A percentile compares a stretch with the other conserved stretches of the same genome.
These are phyloP conservation scores for Tauraco hartlaubi DNA, from an alignment of 2,797 vertebrate genomes.

Conservation along the genomic window DNA sequence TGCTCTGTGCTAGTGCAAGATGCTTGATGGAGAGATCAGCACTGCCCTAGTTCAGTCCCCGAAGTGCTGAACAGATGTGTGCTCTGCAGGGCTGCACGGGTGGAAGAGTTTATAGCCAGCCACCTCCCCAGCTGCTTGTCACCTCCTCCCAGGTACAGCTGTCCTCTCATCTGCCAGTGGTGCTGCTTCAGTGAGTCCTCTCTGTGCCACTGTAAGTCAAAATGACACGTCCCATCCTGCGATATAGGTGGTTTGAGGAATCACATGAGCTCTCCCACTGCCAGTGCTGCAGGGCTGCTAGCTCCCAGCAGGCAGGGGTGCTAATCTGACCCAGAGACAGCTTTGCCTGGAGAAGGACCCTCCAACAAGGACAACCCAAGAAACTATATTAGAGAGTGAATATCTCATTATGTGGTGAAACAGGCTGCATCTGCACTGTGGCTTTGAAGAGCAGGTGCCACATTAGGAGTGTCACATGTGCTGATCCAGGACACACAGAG, in stretches of 20 bases:
- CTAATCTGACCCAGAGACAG: not conserved
- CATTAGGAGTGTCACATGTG: not conserved
- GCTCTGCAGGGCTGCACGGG: not conserved
- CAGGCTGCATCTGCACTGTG: not conserved
- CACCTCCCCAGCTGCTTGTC: not conserved
- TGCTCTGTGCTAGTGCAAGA: not conserved
- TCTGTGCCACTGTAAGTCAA: not conserved
- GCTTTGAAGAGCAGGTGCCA: not conserved
- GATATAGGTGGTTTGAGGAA: not conserved
- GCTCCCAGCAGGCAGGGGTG: not conserved
- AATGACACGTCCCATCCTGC: not conserved
- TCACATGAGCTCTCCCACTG: not conserved
- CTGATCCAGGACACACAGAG: not conserved
- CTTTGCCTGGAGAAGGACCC: not conserved
- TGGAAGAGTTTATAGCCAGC: not conserved
- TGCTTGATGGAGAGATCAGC: not conserved
- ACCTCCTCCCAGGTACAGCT: not conserved
- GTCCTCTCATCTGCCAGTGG: not conserved
- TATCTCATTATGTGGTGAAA: not conserved
- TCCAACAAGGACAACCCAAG: not conserved
- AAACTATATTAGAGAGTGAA: not conserved
- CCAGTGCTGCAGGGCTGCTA: not conserved
- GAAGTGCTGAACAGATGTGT: not conserved
- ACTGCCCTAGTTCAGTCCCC: not conserved
- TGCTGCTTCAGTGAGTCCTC: not conserved